Percentiles rank a stretch among this genome's conserved stretches.
Evolutionary conservation across 2,888 invertebrate species (phyloP).

Genomic region (Torymus texanus): DNA sequence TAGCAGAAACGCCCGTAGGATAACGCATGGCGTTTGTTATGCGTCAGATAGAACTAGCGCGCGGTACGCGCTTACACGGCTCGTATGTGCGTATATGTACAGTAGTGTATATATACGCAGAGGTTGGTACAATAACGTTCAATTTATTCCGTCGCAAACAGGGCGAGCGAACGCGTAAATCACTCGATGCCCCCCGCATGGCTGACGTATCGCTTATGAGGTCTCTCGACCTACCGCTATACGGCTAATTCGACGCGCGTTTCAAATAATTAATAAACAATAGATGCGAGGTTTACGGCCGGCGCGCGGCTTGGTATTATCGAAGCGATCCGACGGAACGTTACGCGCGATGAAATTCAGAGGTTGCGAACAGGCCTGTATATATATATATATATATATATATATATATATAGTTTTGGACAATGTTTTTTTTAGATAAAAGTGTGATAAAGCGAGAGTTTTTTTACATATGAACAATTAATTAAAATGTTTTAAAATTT

Average conservation of each 20-base stretch:
- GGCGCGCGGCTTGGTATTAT: constrained; percentile 2
- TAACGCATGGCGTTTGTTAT: constrained; percentile 70
- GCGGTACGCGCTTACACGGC: constrained; percentile 55
- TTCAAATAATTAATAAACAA: constrained; percentile 71
- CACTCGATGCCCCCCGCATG: constrained; percentile 36
- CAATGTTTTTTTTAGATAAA: too few relatives aligned
- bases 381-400: too few relatives aligned
- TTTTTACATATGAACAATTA: too few relatives aligned
- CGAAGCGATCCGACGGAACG: not conserved
- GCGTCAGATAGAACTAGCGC: constrained; percentile 64
- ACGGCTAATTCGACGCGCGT: constrained; percentile 69
- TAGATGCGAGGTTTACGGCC: constrained; percentile 38
- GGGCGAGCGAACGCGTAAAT: constrained; percentile 64
- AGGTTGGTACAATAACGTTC: constrained; percentile 60
- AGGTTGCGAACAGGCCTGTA: not conserved
- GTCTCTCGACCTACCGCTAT: constrained; percentile 16
- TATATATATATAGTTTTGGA: too few relatives aligned
- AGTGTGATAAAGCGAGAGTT: too few relatives aligned
- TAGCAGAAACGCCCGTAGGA: constrained; percentile 65
- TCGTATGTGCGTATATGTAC: not conserved
- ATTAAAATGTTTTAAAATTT: too few relatives aligned
- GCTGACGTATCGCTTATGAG: constrained; percentile 69
- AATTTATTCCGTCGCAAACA: constrained; percentile 70
- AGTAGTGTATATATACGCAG: too few relatives aligned
- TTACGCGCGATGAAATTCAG: not conserved